Conservation (phyloP, 2,888 invertebrate species). For the Callosobruchus maculatus region DNA sequence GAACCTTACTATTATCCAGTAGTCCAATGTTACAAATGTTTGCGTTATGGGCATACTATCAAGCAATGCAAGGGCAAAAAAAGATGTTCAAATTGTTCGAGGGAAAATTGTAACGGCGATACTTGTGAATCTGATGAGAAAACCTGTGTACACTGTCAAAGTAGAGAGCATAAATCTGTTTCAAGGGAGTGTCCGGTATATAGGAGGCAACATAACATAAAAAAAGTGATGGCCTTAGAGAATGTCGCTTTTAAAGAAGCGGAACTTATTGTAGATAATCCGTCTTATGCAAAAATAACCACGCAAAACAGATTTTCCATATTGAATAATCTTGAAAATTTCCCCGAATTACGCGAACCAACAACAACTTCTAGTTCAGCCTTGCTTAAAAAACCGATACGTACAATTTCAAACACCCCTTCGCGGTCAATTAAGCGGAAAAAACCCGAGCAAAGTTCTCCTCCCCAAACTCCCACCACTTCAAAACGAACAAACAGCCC, state of each 20-base stretch:
- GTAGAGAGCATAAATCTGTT: background rate
- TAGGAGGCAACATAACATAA: background rate
- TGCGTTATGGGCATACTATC: slow-evolving; percentile 1
- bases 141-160: background rate
- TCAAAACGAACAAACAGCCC: background rate
- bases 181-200: background rate
- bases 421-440: background rate
- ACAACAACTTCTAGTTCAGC: background rate
- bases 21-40: slow-evolving; percentile 1
- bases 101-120: slow-evolving; percentile 1
- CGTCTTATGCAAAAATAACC: slow-evolving; percentile 2
- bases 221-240: background rate
- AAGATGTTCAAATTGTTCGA: background rate
- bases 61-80: background rate
- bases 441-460: background rate
- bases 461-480: background rate
- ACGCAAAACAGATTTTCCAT: background rate
- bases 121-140: background rate
- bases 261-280: background rate
- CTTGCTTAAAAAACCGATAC: background rate
- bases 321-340: background rate
- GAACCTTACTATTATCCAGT: slow-evolving; percentile 1
- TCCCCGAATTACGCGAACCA: background rate
- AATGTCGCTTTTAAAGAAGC: background rate
- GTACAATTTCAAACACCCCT: background rate